Percentiles rank a stretch among this genome's conserved stretches.
Conservation (phyloP, 1,140 invertebrate genomes). For the Delia radicum region DNA sequence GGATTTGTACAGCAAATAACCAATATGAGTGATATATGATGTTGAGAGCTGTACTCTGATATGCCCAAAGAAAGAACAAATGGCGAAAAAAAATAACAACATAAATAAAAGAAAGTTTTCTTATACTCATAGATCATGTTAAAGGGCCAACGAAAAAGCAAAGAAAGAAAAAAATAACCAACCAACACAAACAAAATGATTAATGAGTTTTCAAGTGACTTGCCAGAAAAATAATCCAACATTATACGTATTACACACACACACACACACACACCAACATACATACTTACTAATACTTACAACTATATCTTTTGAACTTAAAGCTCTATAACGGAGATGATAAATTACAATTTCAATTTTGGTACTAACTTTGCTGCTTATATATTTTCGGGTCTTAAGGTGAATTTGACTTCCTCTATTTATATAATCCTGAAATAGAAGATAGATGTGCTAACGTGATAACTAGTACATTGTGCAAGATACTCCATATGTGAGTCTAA, state of each 20-base stretch:
- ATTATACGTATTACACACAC: constrained; percentile 16
- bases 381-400: too few relatives aligned
- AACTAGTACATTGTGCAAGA: too few relatives aligned
- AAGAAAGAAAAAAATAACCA: constrained; percentile 6
- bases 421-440: too few relatives aligned
- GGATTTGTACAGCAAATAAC: constrained; percentile 21
- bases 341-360: too few relatives aligned
- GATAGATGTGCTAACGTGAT: too few relatives aligned
- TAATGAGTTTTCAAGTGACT: constrained; percentile 54
- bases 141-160: constrained; percentile 3
- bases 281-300: too few relatives aligned
- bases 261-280: background rate
- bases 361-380: too few relatives aligned
- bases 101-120: constrained; percentile 15
- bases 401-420: too few relatives aligned
- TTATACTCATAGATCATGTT: constrained; percentile 19
- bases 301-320: too few relatives aligned
- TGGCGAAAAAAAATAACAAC: background rate
- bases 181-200: constrained; percentile 41
- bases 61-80: background rate
- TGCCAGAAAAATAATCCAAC: constrained; percentile 34
- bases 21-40: constrained; percentile 29
- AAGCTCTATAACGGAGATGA: too few relatives aligned
- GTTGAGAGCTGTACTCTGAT: constrained; percentile 5
- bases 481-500: too few relatives aligned